Evolutionary conservation across 2,113 vertebrate species (phyloP), one percentile per base, ranked within the genome.

Genomic region (Pandion haliaetus): DNA sequence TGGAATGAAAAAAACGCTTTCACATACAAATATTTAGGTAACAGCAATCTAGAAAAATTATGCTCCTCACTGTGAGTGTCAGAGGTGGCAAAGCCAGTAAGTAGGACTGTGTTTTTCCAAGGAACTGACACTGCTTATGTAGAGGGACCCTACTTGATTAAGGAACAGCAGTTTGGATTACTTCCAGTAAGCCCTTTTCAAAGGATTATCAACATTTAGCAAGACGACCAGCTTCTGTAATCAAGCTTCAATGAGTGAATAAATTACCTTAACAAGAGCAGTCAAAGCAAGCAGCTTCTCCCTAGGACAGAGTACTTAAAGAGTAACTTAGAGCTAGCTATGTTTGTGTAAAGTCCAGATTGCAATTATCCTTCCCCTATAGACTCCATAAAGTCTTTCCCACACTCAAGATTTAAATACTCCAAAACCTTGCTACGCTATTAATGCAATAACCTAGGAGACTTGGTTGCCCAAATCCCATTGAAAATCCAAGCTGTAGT

Each of bases 131-230:
- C 44, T 2, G 21, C 85, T 93, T 59, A 3, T 52, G 40, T 4
- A 16, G 40, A 59, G 80, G 73, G 70, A 72, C 88, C 54, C 58
- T 10, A 12, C 44, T 59, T 79, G 86, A 93, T 97, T 94, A 91
- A 65, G 93, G 86, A 94, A 69, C 19, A 94, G 83, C 89, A 84
- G 86, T 84, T 92, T 87, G 95, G 92, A 96, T 97, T 96, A 96
- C 57, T 83, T 32, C 82, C 90, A 92, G 86, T 95, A 96, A 97
- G 71, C 94, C 93, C 72, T 96, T 96, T 97, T 50, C 82, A 82
- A 87, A 65, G 90, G 94, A 95, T 96, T 94, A 96, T 16, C 80
- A 88, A 95, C 93, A 83, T 95, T 89, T 89, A 94, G 94, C 65
- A 82, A 94, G 95, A 96, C 85, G 91, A 91, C 65, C 83, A 82